Base-by-base conservation (phyloP, 2,888 invertebrate species). In the Stenoptilia bipunctidactyla region DNA sequence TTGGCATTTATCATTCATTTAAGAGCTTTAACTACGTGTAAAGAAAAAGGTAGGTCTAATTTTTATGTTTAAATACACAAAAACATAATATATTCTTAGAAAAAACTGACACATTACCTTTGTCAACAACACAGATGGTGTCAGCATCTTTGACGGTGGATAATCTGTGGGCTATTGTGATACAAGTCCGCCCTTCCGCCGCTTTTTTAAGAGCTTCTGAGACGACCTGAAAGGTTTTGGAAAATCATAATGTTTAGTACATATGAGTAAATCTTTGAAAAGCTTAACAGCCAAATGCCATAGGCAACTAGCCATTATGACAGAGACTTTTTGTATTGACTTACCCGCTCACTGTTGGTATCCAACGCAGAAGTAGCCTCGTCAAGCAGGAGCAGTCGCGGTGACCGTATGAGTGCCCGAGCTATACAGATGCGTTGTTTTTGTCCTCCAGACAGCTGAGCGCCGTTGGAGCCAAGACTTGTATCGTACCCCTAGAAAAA, bases 121-220 rank as follows among this genome's bases (percentile, higher is more conserved):
- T 87, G 48, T 93, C 89, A 15, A 96, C 72, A 2, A 96, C 95
- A 54, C 92, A 92, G 46, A 96, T 96, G 50, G 92, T 77, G 66
- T 96, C 91, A 1, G 93, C 92, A 60, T 92, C 90, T 56, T 91
- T 89, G 47, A 94, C 89, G 0, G 95, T 94, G 9, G 93, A 90
- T 40, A 96, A 84, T 13, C 95, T 87, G 75, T 96, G 95, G 5
- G 95, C 95, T 51, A 96, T 94, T 1, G 93, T 92, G 15, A 96
- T 89, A 55, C 93, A 93, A 0, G 96, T 96, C 37, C 95, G 85
- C 1, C 92, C 92, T 48, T 89, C 87, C 40, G 91, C 88, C 0
- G 95, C 95, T 54, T 88, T 88, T 56, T 95, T 94, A 43, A 96
- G 66, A 0, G 95, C 94, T 56, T 91, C 91, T 52, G 95, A 92